Conservation (phyloP, 2,888 invertebrate genomes). For the Minunthozetes semirufus region DNA sequence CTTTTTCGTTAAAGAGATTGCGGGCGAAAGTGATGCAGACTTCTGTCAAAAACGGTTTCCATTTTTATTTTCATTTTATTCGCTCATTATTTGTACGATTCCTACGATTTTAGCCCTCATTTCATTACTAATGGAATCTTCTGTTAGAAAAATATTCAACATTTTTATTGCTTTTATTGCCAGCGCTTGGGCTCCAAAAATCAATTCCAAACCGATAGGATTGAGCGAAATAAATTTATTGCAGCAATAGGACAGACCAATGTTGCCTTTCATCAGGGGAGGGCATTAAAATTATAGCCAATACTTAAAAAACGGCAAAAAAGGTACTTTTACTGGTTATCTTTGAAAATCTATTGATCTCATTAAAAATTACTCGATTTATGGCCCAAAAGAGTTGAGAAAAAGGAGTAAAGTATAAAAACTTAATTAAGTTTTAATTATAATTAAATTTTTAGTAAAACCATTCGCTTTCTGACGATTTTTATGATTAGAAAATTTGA, state of each 20-base stretch:
- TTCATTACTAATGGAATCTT: constrained; percentile 3
- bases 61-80: background rate
- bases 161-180: background rate
- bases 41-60: constrained; percentile 22
- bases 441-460: background rate
- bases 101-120: constrained; percentile 5
- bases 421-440: constrained; percentile 7
- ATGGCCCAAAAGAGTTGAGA: no score
- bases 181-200: background rate
- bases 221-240: background rate
- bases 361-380: no score
- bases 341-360: no score
- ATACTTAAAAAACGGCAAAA: no score
- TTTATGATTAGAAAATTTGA: background rate
- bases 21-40: background rate
- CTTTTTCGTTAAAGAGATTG: background rate
- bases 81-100: background rate
- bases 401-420: no score
- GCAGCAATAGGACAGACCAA: no score
- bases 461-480: no score
- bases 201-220: background rate
- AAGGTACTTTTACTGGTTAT: no score
- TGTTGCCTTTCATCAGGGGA: no score
- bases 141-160: background rate
- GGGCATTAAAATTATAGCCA: no score